A percentile compares a stretch with the other conserved stretches of the same genome.
Evolutionary conservation across 35 echinoderm and acorn worm species (phyloP).

Genomic region (Patiria miniata): DNA sequence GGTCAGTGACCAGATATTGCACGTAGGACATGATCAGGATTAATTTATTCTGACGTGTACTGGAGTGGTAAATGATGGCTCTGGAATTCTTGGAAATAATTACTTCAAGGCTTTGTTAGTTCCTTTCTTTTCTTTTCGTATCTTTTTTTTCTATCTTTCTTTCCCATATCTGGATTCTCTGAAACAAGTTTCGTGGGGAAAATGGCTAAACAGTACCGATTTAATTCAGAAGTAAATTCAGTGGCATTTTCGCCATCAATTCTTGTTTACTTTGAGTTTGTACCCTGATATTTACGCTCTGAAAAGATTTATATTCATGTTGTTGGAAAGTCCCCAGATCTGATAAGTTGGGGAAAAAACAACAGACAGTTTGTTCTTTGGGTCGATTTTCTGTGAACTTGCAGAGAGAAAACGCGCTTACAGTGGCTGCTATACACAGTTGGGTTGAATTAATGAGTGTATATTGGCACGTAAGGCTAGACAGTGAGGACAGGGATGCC

Average conservation of each 20-base stretch:
- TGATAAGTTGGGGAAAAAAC: background rate
- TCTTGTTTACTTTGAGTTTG: no score
- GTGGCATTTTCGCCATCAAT: no score
- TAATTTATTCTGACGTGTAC: background rate
- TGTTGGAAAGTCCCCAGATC: background rate
- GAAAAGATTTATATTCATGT: background rate
- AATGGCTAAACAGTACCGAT: no score
- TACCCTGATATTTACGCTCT: no score
- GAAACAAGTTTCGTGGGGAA: no score
- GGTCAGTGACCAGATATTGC: background rate
- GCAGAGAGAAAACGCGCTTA: background rate
- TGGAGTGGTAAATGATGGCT: background rate
- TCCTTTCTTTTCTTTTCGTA: no score
- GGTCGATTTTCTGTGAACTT: background rate
- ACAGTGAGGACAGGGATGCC: background rate
- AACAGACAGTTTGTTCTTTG: no score
- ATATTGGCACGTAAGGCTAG: background rate
- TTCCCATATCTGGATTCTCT: no score
- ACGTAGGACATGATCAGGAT: background rate
- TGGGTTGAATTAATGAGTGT: slow-evolving; percentile 13
- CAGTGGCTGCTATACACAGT: background rate
- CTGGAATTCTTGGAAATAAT: slow-evolving; percentile 20
- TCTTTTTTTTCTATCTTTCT: no score
- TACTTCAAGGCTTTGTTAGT: background rate
- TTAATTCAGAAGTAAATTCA: no score